Evolutionary conservation across 2,797 vertebrate genomes (phyloP).

Genomic region (Sebastes melanostomus): DNA sequence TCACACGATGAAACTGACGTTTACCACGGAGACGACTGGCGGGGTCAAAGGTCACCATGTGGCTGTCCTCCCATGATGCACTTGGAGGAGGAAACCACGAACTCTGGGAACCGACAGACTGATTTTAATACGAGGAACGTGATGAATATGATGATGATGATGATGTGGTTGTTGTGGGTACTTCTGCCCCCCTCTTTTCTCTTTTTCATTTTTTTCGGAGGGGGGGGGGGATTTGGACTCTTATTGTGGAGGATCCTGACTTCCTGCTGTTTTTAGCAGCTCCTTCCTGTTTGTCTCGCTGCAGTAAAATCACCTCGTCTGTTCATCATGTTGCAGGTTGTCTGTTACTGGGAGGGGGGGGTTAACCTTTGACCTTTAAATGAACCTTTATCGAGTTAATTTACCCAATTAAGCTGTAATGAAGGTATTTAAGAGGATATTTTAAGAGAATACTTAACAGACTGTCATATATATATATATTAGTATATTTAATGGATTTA

Average conservation of each 20-base stretch:
- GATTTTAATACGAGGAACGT: slow-evolving; percentile 52
- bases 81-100: slow-evolving; percentile 23
- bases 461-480: too few relatives aligned
- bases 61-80: slow-evolving; percentile 49
- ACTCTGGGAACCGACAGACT: slow-evolving; percentile 31
- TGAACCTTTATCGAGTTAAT: too few relatives aligned
- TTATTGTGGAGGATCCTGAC: slow-evolving; percentile 52
- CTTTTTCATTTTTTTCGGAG: background rate
- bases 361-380: too few relatives aligned
- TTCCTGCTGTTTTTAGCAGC: slow-evolving; percentile 69
- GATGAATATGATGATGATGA: slow-evolving; percentile 5
- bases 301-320: slow-evolving; percentile 55
- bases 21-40: slow-evolving; percentile 52
- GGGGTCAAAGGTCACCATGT: slow-evolving; percentile 26
- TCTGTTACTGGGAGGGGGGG: background rate
- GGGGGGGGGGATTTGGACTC: slow-evolving; percentile 17
- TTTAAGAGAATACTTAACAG: too few relatives aligned
- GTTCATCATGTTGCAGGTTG: slow-evolving; percentile 24
- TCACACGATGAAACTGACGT: slow-evolving; percentile 36
- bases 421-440: too few relatives aligned
- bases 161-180: background rate
- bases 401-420: too few relatives aligned
- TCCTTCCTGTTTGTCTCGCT: slow-evolving; percentile 55
- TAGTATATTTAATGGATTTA: too few relatives aligned
- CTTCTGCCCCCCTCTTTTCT: background rate